Base-by-base conservation (phyloP, 2,797 vertebrate species). In the Eleutherodactylus coqui region DNA sequence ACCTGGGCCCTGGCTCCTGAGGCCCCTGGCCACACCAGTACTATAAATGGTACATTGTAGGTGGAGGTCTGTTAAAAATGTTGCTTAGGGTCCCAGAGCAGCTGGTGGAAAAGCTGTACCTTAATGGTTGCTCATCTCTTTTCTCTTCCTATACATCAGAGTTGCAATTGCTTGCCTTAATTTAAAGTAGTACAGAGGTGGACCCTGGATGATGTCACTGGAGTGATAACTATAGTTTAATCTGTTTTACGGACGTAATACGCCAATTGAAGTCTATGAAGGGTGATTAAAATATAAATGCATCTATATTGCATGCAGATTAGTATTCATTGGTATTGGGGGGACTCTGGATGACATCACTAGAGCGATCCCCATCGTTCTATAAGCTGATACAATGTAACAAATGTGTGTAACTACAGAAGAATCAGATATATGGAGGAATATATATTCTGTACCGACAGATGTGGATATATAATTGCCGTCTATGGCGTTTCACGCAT, bases 391-490 rank as follows among this genome's bases (percentile, higher is more conserved):
- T 53, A 77, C 75, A 77, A 55, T 77, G 75, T 55, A 77, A 53
- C 75, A 13, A 53, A 24, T 11, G 60, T 41, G 0, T 62, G 27
- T 58, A 10, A 11, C n/a, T 64, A 69, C 24, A 24, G 64, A 2
- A 69, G 7, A 10, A 21, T 1, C 1, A 19, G 16, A 16, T 32
- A 1, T 4, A 64, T 64, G 29, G 29, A 67, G 62, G 4, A 6
- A 27, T 32, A 4, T 51, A 41, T 36, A 77, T 4, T 24, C 17
- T 36, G 32, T 43, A 27, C 19, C 29, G 2, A 41, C 13, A 29
- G 10, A 38, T 58, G n/a, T 34, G 58, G 7, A 49, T 24, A 16
- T 14, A 47, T 84, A 88, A 11, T 81, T 75, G 85, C 79, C 78
- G 58, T 86, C 41, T 1, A 14, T n/a, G 32, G n/a, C 14, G 43